Base-by-base conservation (phyloP, 23 tunicate genomes). In the Botrylloides violaceus region DNA sequence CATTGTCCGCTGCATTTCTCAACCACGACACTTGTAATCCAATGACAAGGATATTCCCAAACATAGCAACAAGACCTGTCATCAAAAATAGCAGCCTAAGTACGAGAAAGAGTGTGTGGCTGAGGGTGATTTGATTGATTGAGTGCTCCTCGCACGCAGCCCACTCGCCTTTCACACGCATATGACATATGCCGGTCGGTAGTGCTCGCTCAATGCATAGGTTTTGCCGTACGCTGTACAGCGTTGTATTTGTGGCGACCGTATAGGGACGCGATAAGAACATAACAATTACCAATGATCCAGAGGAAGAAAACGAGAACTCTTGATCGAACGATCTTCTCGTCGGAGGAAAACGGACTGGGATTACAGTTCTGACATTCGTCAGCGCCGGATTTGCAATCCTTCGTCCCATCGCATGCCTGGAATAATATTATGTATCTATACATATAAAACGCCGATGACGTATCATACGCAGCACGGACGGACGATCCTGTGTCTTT, bases 291-390 rank as follows among this genome's bases (percentile, higher is more conserved):
- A 77, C 82, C 82, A 21, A 71, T 49, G 1, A 50, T 77, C 82
- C 82, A 77, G 22, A 77, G 32, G 9, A 66, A 19, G 12, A 50
- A 58, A 32, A 48, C 65, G 39, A 77, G 48, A 37, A 77, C 7
- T n/a, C 18, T 7, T 3, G 58, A 65, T 19, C 49, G 43, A 9
- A 77, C 43, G 3, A 77, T 63, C 19, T 64, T 34, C 47, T 31
- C 30, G 34, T 77, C 82, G 9, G 74, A 47, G 23, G 82, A 77
- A 34, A 77, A 77, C 2, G 82, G 82, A 66, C 75, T 77, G 15
- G 26, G 48, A 5, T 70, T 4, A 23, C 82, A 77, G 49, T 77
- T 66, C 29, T 77, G 82, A 66, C 82, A 77, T 77, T 77, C 82
- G 48, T 77, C 82, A 23, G 43, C 38, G 3, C 82, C 82, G 34